Conservation (phyloP, 2,797 vertebrate genomes). For the Rhynchonycteris naso region DNA sequence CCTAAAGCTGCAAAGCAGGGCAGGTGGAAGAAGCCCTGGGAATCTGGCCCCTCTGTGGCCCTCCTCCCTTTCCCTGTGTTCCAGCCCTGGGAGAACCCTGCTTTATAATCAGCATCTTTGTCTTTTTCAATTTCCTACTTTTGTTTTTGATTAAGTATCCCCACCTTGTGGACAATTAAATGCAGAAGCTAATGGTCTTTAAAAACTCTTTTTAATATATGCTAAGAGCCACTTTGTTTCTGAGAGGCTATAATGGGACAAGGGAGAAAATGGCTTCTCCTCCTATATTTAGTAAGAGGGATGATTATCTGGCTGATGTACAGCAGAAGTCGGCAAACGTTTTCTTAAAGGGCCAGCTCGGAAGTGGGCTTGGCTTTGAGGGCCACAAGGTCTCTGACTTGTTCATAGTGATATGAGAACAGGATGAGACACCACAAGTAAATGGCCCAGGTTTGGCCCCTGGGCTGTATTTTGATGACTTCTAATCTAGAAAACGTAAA, state of each 20-base stretch:
- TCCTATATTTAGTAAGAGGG: conserved; percentile 65
- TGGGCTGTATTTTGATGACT: neutral
- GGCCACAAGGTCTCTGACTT: neutral
- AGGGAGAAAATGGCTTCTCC: conserved; percentile 58
- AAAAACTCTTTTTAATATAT: conserved; percentile 76
- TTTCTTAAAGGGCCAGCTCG: conserved; percentile 61
- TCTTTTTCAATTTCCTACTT: conserved; percentile 65
- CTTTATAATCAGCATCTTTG: conserved; percentile 64
- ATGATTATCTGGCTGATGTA: neutral
- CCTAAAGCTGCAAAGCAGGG: neutral
- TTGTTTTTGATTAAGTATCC: conserved; percentile 81
- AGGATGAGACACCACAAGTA: neutral
- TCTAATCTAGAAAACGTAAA: neutral
- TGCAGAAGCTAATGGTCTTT: conserved; percentile 79
- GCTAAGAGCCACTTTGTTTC: conserved; percentile 76
- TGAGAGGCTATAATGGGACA: conserved; percentile 65
- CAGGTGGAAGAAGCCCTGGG: neutral
- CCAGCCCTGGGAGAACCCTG: conserved; percentile 54
- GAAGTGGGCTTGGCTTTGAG: neutral
- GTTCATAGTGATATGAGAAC: fast-evolving
- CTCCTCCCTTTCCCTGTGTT: neutral
- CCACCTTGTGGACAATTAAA: conserved; percentile 78
- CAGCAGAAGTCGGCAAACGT: neutral
- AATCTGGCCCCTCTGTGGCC: neutral
- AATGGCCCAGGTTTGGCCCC: neutral